Conservation (phyloP, 2,113 vertebrate genomes). For the Chaetura pelagica region DNA sequence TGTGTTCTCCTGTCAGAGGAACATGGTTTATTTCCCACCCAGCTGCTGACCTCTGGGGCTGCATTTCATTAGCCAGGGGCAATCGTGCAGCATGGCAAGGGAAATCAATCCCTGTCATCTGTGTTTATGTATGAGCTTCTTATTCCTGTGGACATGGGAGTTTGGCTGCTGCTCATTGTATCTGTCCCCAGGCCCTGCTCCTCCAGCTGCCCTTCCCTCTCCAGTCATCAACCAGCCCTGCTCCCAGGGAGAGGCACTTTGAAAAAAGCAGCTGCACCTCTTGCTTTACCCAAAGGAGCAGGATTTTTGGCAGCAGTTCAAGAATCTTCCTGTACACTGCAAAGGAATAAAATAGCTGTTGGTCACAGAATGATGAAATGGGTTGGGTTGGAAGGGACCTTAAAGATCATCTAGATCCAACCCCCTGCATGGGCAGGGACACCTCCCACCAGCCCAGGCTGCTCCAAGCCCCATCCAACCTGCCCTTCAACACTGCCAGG, state of each 20-base stretch:
- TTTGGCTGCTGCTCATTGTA: neutral
- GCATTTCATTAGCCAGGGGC: neutral
- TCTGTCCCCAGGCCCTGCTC: neutral
- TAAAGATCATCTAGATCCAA: too few relatives aligned
- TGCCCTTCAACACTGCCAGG: too few relatives aligned
- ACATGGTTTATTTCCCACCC: neutral
- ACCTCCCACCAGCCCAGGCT: too few relatives aligned
- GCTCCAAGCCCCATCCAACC: too few relatives aligned
- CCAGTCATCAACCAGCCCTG: neutral
- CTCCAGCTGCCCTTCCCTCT: accelerated
- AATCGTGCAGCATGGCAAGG: neutral
- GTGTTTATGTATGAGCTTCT: slow-evolving; percentile 4
- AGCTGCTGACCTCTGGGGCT: neutral
- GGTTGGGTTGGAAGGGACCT: too few relatives aligned
- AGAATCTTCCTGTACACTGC: neutral
- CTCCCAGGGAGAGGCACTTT: neutral
- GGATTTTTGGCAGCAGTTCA: neutral
- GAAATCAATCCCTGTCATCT: slow-evolving; percentile 34
- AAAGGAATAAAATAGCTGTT: neutral
- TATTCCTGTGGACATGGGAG: neutral
- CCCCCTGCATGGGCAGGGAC: too few relatives aligned
- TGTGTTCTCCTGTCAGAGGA: neutral
- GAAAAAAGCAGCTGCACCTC: neutral
- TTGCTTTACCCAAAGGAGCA: neutral
- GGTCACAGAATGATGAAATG: too few relatives aligned